Evolutionary conservation across 2,113 vertebrate genomes (phyloP), one percentile per base, ranked within the genome.

Genomic region (Pelmatolapia mariae): DNA sequence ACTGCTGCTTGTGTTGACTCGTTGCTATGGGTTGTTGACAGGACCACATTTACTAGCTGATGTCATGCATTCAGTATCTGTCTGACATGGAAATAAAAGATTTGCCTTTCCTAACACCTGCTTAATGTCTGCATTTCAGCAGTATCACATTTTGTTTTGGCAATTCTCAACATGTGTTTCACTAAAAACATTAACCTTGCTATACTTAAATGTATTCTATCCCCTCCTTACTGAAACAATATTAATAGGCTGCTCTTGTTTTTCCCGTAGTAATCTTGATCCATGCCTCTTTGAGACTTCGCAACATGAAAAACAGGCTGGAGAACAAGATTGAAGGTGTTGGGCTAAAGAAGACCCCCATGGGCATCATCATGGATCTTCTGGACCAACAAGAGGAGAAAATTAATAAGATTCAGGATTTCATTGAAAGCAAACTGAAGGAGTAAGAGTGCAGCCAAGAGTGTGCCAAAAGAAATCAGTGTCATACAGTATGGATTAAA

Each of bases 261-360:
- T 57, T 31, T 9, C 2, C 6, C 24, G 2, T 57, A 99, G 99
- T 99, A 95, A 98, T 98, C 94, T 97, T 99, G 87, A 95, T 98
- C 92, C 99, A 99, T 0, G 98, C 98, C 3, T 99, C 98, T 1
- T 91, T 99, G 95, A 97, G 98, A 85, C 98, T 99, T 86, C 97
- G 98, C 89, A 99, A 96, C 95, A 95, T 99, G 87, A 99, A 99
- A 96, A 99, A 99, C 96, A 98, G 97, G 91, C 57, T 99, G 95
- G 98, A 99, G 95, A 99, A 99, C 95, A 99, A 98, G 95, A 97
- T 98, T n/a, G 98, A 99, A 92, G 97, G 94, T 1, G 96, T 97
- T 2, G 98, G 98, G 18, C 86, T 99, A 93, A 99, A 99, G 97
- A 99, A 96, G 96, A 98, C 98, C 1, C 99, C 98, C 0, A 99